Evolutionary conservation across 2,113 vertebrate genomes (phyloP).

Genomic region (Craseonycteris thonglongyai): DNA sequence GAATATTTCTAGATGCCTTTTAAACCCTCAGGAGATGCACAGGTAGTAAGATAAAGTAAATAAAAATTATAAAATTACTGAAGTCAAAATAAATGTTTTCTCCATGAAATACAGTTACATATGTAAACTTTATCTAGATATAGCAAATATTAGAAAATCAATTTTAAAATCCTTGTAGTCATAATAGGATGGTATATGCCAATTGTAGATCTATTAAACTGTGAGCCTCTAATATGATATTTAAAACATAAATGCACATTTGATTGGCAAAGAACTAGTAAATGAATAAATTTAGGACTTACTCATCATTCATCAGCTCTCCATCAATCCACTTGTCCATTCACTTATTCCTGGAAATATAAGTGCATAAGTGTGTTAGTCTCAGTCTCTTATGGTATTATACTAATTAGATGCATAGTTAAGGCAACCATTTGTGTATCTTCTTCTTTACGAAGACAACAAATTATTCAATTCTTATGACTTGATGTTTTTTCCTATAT

Average conservation of each 20-base stretch:
- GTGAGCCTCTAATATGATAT: background rate
- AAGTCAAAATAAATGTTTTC: conserved; percentile 5
- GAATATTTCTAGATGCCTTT: background rate
- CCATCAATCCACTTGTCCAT: background rate
- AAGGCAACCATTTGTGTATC: background rate
- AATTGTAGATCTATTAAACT: background rate
- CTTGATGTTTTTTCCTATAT: background rate
- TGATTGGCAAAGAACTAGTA: background rate
- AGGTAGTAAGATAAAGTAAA: background rate
- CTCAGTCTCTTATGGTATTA: background rate
- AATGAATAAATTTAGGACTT: background rate
- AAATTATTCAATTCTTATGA: background rate
- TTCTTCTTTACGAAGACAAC: background rate
- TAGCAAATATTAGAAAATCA: background rate
- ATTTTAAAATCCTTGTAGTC: background rate
- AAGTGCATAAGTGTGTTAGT: background rate
- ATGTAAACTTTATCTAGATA: background rate
- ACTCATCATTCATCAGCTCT: background rate
- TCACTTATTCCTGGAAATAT: background rate
- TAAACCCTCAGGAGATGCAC: conserved; percentile 3
- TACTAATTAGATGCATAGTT: background rate
- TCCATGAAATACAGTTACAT: background rate
- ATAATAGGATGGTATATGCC: background rate
- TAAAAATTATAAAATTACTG: background rate
- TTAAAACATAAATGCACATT: background rate